A percentile compares a stretch with the other conserved stretches of the same genome.
Evolutionary conservation across 1,140 invertebrate species (phyloP).

Genomic region (Lasaia peninsularis): DNA sequence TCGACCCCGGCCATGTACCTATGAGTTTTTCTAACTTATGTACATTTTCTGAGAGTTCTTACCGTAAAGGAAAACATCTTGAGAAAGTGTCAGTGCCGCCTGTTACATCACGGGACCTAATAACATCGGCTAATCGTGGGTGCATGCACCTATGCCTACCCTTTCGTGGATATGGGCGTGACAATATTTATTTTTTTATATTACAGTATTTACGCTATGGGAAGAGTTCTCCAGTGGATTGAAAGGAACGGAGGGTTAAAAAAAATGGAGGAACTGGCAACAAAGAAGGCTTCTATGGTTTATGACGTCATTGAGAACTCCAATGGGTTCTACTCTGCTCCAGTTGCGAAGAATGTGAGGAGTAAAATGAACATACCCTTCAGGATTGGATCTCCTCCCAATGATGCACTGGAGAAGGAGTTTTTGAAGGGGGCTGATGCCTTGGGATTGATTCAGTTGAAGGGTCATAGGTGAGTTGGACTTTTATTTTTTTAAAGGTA

Average conservation of each 20-base stretch:
- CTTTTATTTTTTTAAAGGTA: too few species aligned
- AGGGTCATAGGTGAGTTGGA: slow-evolving; percentile 98
- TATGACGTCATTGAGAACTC: slow-evolving; percentile 93
- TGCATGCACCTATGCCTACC: too few species aligned
- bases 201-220: slow-evolving; percentile 94
- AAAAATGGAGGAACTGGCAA: slow-evolving; percentile 85
- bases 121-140: too few species aligned
- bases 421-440: slow-evolving; percentile 82
- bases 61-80: too few species aligned
- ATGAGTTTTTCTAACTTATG: too few species aligned
- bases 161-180: too few species aligned
- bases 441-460: slow-evolving; percentile 90
- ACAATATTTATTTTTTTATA: slow-evolving; percentile 8
- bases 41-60: too few species aligned
- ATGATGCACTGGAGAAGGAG: slow-evolving; percentile 8
- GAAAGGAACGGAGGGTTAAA: slow-evolving; percentile 90
- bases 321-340: slow-evolving; percentile 92
- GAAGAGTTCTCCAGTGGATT: slow-evolving; percentile 95
- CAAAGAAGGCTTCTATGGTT: slow-evolving; percentile 86
- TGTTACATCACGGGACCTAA: too few species aligned
- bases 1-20: too few species aligned
- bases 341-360: slow-evolving; percentile 81
- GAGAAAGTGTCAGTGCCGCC: too few species aligned
- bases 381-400: slow-evolving; percentile 80
- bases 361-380: slow-evolving; percentile 97